Evolutionary conservation across 37 sponge, comb jelly and placozoan genomes (phyloP).

Genomic region (Corticium candelabrum): DNA sequence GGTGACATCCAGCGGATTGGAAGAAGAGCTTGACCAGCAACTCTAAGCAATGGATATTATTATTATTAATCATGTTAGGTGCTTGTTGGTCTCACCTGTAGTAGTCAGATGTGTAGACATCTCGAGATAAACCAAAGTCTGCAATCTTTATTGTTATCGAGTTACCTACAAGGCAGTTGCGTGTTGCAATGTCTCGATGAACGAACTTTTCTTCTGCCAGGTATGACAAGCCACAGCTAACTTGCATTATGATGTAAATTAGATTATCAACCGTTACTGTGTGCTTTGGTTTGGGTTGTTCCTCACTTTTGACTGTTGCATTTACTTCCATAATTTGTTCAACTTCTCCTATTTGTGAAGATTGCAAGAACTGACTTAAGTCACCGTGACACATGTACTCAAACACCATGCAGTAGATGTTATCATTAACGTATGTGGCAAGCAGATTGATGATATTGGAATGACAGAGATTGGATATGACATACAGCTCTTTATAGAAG

Average conservation of each 20-base stretch:
- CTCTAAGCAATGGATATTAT: too few relatives aligned
- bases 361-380: not conserved
- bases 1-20: not conserved
- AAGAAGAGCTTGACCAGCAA: not conserved
- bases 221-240: not conserved
- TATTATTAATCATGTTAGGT: too few relatives aligned
- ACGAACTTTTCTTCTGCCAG: not conserved
- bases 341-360: not conserved
- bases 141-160: not conserved
- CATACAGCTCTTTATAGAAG: not conserved
- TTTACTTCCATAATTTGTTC: too few relatives aligned
- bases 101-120: not conserved
- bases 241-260: not conserved
- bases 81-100: too few relatives aligned
- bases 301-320: not conserved
- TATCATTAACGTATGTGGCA: not conserved
- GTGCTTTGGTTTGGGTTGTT: not conserved
- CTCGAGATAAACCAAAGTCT: not conserved
- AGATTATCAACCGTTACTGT: not conserved
- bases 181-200: not conserved
- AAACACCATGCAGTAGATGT: not conserved
- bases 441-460: not conserved
- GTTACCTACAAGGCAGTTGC: not conserved
- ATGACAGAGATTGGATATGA: not conserved
- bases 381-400: slow-evolving; percentile 2